Base-by-base conservation (phyloP, 2,113 vertebrate genomes). In the Ancistrus triradiatus region DNA sequence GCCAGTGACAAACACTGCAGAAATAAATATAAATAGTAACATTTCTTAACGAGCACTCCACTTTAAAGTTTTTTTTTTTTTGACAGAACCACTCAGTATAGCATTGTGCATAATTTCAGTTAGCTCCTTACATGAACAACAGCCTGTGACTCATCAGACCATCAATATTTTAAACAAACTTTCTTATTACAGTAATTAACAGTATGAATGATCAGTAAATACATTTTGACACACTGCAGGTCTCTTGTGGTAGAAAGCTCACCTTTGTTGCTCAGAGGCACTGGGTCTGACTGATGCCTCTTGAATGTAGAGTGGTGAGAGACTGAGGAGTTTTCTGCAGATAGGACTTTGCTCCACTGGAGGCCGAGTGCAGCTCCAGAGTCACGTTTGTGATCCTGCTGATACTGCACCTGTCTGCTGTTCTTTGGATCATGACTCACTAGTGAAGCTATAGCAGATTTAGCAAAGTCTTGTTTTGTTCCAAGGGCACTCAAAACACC, bases 261-360 rank as follows among this genome's bases (percentile, higher is more conserved):
- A 95, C 95, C 94, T 93, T 91, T 88, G 59, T 78, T 72, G 58
- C 73, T 55, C 5, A 80, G 72, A 24, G 74, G 79, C 35, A 74
- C 78, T 6, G 90, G 84, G 63, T 93, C 88, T 7, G 89, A 90
- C 42, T 80, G 69, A 37, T 89, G 85, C 25, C 91, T 92, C 78
- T 91, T 90, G 77, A 85, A 88, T 56, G 88, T 72, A 6, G 77
- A 38, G 3, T 84, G 85, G 35, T 74, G 75, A 68, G 42, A 28
- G 55, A 52, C 71, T 19, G 73, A 69, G 5, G 69, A 3, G 2
- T 73, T 71, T 62, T 56, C 59, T 63, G 70, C 66, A 18, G 68
- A 77, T 59, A 77, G 44, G 4, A 42, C 61, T 1, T 66, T 58
- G 18, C 24, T 66, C 80, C 52, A 63, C 10, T 73, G 63, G 70